phyloP scores from a whole-genome alignment of 2,113 vertebrate species.

The Amblyornis subalaris region DNA sequence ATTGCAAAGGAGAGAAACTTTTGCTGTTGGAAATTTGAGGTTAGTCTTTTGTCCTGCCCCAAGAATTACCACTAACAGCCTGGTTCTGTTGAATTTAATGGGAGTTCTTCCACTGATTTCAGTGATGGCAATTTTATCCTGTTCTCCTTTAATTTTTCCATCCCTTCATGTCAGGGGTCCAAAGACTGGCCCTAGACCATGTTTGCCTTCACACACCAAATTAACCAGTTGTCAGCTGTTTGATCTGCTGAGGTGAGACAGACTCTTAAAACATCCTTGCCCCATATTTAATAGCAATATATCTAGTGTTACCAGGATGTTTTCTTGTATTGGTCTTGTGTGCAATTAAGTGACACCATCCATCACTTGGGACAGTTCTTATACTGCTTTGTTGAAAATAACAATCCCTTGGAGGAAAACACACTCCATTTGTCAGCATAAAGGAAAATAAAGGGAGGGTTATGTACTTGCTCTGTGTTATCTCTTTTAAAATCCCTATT shows the following conservation, averaged over 20 bases:
- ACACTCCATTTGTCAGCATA: not conserved
- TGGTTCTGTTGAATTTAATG: not conserved
- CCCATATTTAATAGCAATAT: too few relatives aligned
- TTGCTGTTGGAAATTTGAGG: not conserved
- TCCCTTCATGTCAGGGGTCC: too few relatives aligned
- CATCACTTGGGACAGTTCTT: not conserved
- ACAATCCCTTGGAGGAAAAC: not conserved
- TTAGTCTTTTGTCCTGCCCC: not conserved
- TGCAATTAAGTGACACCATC: too few relatives aligned
- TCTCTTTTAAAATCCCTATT: not conserved
- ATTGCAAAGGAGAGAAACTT: not conserved
- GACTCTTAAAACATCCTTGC: too few relatives aligned
- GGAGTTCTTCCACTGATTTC: not conserved
- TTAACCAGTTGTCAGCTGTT: too few relatives aligned
- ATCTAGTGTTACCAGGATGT: too few relatives aligned
- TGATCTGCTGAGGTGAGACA: too few relatives aligned
- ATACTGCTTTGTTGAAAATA: not conserved
- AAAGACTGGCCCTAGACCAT: too few relatives aligned
- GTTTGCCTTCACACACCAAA: too few relatives aligned
- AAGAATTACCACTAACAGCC: not conserved
- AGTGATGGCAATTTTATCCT: not conserved
- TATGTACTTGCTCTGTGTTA: not conserved
- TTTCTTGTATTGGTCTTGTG: too few relatives aligned
- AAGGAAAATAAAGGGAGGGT: not conserved
- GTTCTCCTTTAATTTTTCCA: too few relatives aligned